These are phyloP conservation scores for Setophaga coronata DNA, from an alignment of 2,113 vertebrate species.

Conservation along the genomic window DNA sequence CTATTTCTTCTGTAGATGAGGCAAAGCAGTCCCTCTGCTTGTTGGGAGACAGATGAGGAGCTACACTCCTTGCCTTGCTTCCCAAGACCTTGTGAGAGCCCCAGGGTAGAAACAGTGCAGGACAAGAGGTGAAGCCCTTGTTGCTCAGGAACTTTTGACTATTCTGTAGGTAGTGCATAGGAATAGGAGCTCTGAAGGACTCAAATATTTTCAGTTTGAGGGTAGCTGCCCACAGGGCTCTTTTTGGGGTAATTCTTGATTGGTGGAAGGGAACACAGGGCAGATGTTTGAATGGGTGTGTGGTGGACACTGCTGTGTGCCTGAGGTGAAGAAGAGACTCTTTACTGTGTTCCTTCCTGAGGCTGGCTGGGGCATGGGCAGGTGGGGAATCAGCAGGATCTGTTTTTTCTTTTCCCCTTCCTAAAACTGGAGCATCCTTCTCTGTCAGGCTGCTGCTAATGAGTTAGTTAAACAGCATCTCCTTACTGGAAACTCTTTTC, in stretches of 20 bases:
- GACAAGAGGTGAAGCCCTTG: background rate
- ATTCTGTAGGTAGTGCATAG: background rate
- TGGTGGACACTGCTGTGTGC: background rate
- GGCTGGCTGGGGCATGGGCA: background rate
- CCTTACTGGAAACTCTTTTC: constrained; percentile 77
- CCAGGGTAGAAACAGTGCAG: background rate
- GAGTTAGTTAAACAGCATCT: constrained; percentile 73
- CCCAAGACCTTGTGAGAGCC: background rate
- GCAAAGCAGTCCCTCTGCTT: background rate
- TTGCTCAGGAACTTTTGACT: background rate
- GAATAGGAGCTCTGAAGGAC: background rate
- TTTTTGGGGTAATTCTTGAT: background rate
- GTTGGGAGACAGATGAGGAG: background rate
- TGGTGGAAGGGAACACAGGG: background rate
- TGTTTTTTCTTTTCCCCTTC: background rate
- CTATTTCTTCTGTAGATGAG: accelerated
- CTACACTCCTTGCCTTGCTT: background rate
- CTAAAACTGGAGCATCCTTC: constrained; percentile 36
- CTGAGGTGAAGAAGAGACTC: background rate
- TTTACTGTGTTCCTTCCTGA: background rate
- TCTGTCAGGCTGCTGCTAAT: constrained; percentile 69
- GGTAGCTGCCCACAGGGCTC: background rate
- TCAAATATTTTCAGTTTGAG: background rate
- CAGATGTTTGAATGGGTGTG: background rate
- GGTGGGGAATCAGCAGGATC: constrained; percentile 13